A percentile compares a stretch with the other conserved stretches of the same genome.
Evolutionary conservation across 2,888 invertebrate species (phyloP).

Genomic region (Ecdyonurus torrentis): DNA sequence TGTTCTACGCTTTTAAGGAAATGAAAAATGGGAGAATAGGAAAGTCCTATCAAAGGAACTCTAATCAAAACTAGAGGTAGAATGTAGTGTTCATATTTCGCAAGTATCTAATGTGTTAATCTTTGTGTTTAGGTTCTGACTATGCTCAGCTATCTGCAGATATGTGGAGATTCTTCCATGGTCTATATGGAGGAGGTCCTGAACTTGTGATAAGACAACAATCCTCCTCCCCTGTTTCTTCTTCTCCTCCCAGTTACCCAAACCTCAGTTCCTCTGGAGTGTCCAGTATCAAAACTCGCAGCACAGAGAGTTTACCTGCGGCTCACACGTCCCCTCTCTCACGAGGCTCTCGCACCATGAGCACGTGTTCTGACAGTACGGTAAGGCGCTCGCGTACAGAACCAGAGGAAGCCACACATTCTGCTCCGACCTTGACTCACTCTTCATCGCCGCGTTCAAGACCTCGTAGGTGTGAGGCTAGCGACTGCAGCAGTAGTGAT

Average conservation of each 20-base stretch:
- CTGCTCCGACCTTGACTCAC: not conserved
- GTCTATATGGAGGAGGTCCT: conserved; percentile 82
- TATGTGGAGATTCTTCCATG: conserved; percentile 72
- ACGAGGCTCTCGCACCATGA: not conserved
- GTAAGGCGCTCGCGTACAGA: not conserved
- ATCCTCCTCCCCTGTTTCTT: conserved; percentile 1
- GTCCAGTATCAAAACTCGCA: not conserved
- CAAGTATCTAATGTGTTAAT: too few relatives aligned
- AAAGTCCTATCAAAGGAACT: too few relatives aligned
- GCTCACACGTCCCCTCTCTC: not conserved
- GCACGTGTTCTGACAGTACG: not conserved
- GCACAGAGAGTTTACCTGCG: not conserved
- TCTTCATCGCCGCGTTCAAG: not conserved
- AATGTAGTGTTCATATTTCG: too few relatives aligned
- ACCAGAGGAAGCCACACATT: not conserved
- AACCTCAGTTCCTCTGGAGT: not conserved
- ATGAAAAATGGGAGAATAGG: too few relatives aligned
- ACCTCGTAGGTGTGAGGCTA: not conserved
- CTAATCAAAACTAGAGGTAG: too few relatives aligned
- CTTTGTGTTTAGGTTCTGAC: conserved; percentile 28
- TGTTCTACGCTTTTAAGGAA: too few relatives aligned
- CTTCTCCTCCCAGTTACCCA: not conserved
- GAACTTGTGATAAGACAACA: conserved; percentile 36
- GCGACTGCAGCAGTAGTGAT: not conserved
- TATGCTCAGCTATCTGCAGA: conserved; percentile 70